Percentiles rank a stretch among this genome's conserved stretches.
Evolutionary conservation across 2,113 vertebrate species (phyloP).

Genomic region (Pristiophorus japonicus): DNA sequence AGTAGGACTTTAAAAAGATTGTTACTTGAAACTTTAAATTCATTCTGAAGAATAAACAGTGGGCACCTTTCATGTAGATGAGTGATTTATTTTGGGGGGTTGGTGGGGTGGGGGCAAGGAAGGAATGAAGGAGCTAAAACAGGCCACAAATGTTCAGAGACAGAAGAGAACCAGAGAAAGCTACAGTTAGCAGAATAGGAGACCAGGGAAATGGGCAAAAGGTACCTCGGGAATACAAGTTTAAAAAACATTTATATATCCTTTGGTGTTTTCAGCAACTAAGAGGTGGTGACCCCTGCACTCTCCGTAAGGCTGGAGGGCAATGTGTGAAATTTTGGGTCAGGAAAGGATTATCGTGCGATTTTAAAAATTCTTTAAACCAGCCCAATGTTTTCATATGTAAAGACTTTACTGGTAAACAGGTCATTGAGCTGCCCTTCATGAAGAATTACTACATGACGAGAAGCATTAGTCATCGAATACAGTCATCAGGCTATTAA

Average conservation of each 20-base stretch:
- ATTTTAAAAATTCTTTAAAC: slow-evolving; percentile 23
- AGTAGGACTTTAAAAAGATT: not conserved
- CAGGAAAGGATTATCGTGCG: not conserved
- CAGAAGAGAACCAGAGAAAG: not conserved
- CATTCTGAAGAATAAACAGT: not conserved
- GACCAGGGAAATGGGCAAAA: not conserved
- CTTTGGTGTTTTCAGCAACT: not conserved
- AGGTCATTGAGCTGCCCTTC: not conserved
- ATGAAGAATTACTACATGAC: not conserved
- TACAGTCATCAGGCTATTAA: not conserved
- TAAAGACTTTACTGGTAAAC: not conserved
- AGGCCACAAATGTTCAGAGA: not conserved
- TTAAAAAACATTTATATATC: not conserved
- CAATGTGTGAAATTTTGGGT: not conserved
- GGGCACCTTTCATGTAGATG: not conserved
- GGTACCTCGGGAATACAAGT: not conserved
- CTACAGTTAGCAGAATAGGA: not conserved
- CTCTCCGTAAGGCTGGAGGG: not conserved
- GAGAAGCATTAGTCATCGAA: not conserved
- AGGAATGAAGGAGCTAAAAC: not conserved
- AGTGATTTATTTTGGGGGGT: not conserved
- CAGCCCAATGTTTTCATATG: not conserved
- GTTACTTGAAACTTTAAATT: not conserved
- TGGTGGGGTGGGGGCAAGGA: not conserved
- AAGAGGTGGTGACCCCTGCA: not conserved